Conservation (phyloP, 2,797 vertebrate species). For the Emydoidea blandingii region DNA sequence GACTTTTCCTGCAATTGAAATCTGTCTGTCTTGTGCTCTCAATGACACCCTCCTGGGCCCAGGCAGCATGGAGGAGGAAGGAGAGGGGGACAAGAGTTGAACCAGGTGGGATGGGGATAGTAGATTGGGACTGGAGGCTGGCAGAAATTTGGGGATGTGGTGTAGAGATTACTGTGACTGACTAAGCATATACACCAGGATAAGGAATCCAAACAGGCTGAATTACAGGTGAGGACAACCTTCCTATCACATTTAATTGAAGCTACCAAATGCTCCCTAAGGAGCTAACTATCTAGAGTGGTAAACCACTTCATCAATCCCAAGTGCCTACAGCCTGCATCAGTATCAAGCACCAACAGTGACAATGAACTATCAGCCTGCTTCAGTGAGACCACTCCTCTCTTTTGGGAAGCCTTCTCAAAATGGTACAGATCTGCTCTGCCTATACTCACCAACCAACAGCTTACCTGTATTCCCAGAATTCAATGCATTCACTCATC, state of each 20-base stretch:
- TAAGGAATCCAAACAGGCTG: neutral
- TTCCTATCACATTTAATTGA: neutral
- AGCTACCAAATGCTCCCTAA: neutral
- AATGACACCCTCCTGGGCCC: neutral
- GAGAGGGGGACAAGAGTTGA: neutral
- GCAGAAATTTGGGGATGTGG: neutral
- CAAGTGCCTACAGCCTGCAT: too few relatives aligned
- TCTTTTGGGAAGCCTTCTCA: too few relatives aligned
- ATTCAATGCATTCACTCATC: too few relatives aligned
- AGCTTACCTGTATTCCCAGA: too few relatives aligned
- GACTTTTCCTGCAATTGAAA: neutral
- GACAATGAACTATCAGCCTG: too few relatives aligned
- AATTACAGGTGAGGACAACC: too few relatives aligned
- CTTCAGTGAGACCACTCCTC: too few relatives aligned
- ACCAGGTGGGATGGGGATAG: neutral
- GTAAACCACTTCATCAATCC: too few relatives aligned
- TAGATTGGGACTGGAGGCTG: neutral
- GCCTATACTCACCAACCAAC: too few relatives aligned
- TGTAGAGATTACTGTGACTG: neutral
- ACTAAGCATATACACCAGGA: neutral
- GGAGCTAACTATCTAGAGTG: neutral
- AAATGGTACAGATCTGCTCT: too few relatives aligned
- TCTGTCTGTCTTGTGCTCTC: neutral
- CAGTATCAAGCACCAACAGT: too few relatives aligned
- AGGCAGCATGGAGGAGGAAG: neutral